Base-by-base conservation (phyloP, 2,113 vertebrate genomes). In the Petromus typicus region DNA sequence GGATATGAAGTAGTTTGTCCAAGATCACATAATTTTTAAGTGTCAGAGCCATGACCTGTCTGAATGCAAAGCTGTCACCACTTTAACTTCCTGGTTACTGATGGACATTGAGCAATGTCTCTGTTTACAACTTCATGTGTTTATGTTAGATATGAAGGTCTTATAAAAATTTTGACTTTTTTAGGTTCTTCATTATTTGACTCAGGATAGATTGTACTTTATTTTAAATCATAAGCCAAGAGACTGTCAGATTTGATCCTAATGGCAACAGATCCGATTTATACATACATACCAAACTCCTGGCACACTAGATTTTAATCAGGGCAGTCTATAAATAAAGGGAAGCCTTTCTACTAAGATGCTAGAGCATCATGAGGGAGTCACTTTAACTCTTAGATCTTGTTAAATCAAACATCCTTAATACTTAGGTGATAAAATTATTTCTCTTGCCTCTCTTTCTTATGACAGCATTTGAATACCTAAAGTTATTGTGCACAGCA, bases 121-220 rank as follows among this genome's bases (percentile, higher is more conserved):
- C 75, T 89, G 43, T 82, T 67, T 93, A 69, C 45, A 83, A 12
- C 25, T 43, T 45, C 25, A 71, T 48, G 18, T 71, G 69, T 54
- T 69, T 40, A 69, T 27, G 51, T 69, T 59, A 94, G 20, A 84
- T 5, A 66, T 76, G 7, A 20, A 89, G 18, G 37, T 59, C 63
- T 88, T 86, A 66, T 34, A 81, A 87, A 95, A 80, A 40, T 18
- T 43, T 86, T 79, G 79, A 91, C 85, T 91, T 95, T 78, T 86
- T 90, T 86, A 78, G 10, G n/a, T 87, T 94, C 69, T 43, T 96
- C 48, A 95, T 76, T 88, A 90, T 73, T 93, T 88, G 37, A 75
- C 40, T 95, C n/a, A 64, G 86, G 17, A 66, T 86, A 94, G 79
- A 90, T 8, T 37, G 45, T 89, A 79, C 11, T 94, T 78, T 43